A percentile compares a stretch with the other conserved stretches of the same genome.
phyloP scores from a whole-genome alignment of 2,888 invertebrate species.

The Acleris sparsana region DNA sequence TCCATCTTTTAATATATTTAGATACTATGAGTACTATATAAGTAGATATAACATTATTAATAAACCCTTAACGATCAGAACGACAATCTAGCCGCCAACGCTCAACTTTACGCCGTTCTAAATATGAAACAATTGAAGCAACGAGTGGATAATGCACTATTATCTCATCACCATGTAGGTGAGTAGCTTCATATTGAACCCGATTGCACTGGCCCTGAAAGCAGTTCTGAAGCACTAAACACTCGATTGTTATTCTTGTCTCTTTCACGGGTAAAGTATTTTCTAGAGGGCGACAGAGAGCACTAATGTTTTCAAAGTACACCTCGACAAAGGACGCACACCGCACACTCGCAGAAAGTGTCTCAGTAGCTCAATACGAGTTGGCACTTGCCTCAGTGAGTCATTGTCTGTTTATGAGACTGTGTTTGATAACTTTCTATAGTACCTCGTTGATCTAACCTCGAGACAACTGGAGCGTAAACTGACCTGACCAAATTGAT shows the following conservation, averaged over 20 bases:
- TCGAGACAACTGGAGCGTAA: conserved; percentile 26
- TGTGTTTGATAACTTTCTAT: conserved; percentile 33
- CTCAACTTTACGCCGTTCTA: background rate
- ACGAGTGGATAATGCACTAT: conserved; percentile 5
- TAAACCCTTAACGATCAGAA: too few relatives aligned
- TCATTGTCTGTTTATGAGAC: conserved; percentile 30
- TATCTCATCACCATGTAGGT: conserved; percentile 24
- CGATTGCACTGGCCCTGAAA: conserved; percentile 9
- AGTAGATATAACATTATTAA: too few relatives aligned
- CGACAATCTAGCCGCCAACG: background rate
- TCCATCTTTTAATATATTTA: too few relatives aligned
- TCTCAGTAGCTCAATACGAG: conserved; percentile 9
- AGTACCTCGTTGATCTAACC: conserved; percentile 21
- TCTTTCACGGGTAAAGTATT: too few relatives aligned
- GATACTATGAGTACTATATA: too few relatives aligned
- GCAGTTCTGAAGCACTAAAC: background rate
- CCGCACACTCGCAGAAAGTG: conserved; percentile 8
- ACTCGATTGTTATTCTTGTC: too few relatives aligned
- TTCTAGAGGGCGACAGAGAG: background rate
- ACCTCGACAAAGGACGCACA: conserved; percentile 11
- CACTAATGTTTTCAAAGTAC: background rate
- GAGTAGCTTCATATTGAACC: conserved; percentile 3
- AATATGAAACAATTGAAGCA: conserved; percentile 17
- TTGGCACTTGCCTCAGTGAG: conserved; percentile 32
- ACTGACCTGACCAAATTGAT: conserved; percentile 23